A percentile compares a stretch with the other conserved stretches of the same genome.
phyloP scores from a whole-genome alignment of 37 sponge, comb jelly and placozoan species.

The Geodia barretti region DNA sequence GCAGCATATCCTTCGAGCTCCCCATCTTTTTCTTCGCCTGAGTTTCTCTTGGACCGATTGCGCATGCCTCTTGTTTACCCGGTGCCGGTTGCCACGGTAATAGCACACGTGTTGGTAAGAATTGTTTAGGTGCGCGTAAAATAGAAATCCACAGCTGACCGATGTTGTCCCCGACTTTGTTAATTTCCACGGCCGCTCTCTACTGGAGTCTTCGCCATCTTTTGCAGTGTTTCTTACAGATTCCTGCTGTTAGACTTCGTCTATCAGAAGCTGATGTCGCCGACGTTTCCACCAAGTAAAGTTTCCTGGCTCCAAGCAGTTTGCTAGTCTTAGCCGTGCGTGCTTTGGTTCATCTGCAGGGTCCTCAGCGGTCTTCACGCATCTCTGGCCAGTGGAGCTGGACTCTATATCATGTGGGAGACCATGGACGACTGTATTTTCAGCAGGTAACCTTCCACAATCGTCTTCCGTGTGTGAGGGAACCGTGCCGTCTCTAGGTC shows the following conservation, averaged over 20 bases:
- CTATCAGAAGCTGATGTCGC: slow-evolving; percentile 22
- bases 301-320: neutral
- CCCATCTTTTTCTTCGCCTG: neutral
- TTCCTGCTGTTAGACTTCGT: too few relatives aligned
- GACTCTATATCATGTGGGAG: slow-evolving; percentile 17
- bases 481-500: slow-evolving; percentile 16
- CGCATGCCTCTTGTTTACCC: neutral
- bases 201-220: neutral
- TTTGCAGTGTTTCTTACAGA: too few relatives aligned
- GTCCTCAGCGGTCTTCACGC: neutral
- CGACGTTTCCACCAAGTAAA: slow-evolving; percentile 16
- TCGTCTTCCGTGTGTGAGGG: neutral
- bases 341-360: neutral
- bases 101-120: neutral
- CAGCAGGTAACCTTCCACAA: slow-evolving; percentile 6
- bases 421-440: slow-evolving; percentile 6
- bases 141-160: neutral
- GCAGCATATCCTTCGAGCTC: neutral
- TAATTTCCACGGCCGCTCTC: neutral
- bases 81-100: neutral
- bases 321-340: neutral
- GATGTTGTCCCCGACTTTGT: neutral
- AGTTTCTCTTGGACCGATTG: slow-evolving; percentile 9
- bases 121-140: neutral
- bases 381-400: neutral